Evolutionary conservation across 1,140 invertebrate genomes (phyloP).

Genomic region (Nasonia longicornis): DNA sequence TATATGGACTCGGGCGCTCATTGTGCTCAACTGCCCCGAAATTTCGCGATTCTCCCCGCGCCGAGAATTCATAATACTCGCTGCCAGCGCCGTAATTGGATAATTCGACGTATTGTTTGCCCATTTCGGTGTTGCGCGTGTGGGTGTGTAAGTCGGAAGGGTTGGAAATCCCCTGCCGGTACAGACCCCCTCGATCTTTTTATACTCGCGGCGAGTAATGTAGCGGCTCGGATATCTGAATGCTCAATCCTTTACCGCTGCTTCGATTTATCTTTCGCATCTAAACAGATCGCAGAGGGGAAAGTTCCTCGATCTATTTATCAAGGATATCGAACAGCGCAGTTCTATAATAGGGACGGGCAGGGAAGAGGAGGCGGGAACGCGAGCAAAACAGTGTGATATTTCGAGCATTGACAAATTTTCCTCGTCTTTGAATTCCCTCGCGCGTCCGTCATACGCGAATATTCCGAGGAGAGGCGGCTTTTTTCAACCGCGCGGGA

Average conservation of each 20-base stretch:
- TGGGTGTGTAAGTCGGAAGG: background rate
- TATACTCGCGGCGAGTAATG: background rate
- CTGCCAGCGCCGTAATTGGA: background rate
- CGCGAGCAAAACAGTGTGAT: background rate
- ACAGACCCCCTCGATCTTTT: conserved; percentile 19
- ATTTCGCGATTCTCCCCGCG: too few species aligned
- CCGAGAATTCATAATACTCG: too few species aligned
- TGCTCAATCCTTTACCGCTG: conserved; percentile 25
- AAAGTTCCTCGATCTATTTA: conserved; percentile 52
- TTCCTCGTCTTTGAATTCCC: background rate
- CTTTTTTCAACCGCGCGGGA: background rate
- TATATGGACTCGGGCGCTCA: background rate
- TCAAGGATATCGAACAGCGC: conserved; percentile 45
- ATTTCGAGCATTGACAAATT: conserved; percentile 16
- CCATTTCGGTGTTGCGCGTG: too few species aligned
- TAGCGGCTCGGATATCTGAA: conserved; percentile 5
- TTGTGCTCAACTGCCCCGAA: too few species aligned
- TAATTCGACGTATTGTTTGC: background rate
- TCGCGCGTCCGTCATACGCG: background rate
- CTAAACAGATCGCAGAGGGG: conserved; percentile 47
- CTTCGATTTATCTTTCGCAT: conserved; percentile 54
- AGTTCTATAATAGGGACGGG: background rate
- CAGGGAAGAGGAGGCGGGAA: background rate
- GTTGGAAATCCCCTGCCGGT: background rate
- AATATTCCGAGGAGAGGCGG: background rate